These are phyloP conservation scores for Nasonia giraulti DNA, from an alignment of 1,140 invertebrate genomes.

Conservation along the genomic window DNA sequence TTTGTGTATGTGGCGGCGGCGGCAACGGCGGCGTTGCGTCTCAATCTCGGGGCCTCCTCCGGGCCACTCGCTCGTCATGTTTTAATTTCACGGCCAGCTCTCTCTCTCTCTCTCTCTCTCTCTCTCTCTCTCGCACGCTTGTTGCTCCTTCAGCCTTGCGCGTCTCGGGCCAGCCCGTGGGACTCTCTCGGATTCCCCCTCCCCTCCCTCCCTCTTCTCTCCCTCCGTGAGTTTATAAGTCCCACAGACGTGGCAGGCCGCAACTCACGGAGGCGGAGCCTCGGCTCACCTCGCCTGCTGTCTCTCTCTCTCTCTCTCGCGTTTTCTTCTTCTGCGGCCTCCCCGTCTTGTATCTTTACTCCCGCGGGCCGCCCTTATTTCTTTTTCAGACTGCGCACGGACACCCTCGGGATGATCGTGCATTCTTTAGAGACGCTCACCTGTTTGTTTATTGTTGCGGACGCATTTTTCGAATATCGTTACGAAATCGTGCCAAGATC, in stretches of 20 bases:
- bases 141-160: neutral
- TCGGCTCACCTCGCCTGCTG: slow-evolving; percentile 6
- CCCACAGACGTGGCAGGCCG: slow-evolving; percentile 27
- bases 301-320: neutral
- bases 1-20: slow-evolving; percentile 3
- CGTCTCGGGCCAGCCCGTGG: neutral
- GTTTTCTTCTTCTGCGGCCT: neutral
- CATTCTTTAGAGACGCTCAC: neutral
- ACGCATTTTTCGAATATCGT: neutral
- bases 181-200: neutral
- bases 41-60: slow-evolving; percentile 64
- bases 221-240: neutral
- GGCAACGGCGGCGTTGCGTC: slow-evolving; percentile 58
- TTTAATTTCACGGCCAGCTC: slow-evolving; percentile 71
- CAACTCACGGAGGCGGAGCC: slow-evolving; percentile 34
- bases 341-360: neutral
- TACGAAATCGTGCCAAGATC: no score
- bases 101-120: slow-evolving; percentile 41
- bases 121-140: neutral
- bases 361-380: neutral
- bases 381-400: neutral
- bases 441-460: neutral
- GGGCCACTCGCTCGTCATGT: slow-evolving; percentile 63
- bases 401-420: neutral
- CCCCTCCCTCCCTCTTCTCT: neutral